Evolutionary conservation across 2,797 vertebrate species (phyloP).

Genomic region (Dallia pectoralis): DNA sequence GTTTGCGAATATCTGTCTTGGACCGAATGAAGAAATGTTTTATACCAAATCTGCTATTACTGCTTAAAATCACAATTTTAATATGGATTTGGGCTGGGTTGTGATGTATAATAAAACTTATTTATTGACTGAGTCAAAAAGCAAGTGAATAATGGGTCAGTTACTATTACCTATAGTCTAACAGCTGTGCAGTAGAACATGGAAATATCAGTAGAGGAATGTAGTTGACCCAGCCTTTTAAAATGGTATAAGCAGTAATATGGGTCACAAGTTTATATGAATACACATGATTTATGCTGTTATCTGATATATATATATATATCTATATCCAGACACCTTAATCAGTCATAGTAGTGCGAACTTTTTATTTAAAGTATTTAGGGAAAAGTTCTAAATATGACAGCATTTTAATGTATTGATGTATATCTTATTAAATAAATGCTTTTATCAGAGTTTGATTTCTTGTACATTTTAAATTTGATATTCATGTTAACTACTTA

Average conservation of each 20-base stretch:
- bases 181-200: neutral
- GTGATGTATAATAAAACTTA: neutral
- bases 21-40: neutral
- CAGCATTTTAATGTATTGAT: conserved; percentile 51
- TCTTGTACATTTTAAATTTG: neutral
- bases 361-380: conserved; percentile 41
- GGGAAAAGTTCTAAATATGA: conserved; percentile 56
- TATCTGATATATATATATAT: conserved; percentile 12
- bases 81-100: neutral
- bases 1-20: neutral
- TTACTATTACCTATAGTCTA: neutral
- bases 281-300: neutral
- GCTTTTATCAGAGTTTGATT: conserved; percentile 34
- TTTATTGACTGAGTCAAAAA: neutral
- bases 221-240: conserved; percentile 19
- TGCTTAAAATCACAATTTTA: neutral
- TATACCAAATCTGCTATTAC: neutral
- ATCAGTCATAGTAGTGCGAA: conserved; percentile 25
- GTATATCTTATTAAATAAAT: conserved; percentile 60
- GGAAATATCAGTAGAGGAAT: neutral
- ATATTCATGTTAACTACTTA: neutral
- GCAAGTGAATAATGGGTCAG: neutral
- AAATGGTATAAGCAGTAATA: neutral
- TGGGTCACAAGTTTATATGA: neutral
- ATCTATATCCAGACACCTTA: conserved; percentile 2